Evolutionary conservation across 2,888 invertebrate genomes (phyloP).

Genomic region (Dryomyza anilis): DNA sequence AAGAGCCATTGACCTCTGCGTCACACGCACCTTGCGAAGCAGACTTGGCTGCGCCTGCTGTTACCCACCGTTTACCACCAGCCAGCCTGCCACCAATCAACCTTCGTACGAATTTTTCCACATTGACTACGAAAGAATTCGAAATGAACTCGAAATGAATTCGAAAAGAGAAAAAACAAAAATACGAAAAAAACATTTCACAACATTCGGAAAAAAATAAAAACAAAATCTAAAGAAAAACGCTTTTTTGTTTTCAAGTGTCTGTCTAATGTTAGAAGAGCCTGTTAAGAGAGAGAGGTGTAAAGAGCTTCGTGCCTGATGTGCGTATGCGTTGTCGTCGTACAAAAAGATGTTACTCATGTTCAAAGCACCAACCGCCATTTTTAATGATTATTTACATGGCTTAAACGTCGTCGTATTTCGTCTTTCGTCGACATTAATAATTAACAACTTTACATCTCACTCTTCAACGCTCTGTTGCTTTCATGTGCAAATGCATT

Average conservation of each 20-base stretch:
- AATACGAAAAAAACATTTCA: constrained; percentile 1
- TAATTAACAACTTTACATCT: constrained; percentile 40
- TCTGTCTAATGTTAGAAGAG: neutral
- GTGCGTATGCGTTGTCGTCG: neutral
- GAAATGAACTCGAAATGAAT: too few species aligned
- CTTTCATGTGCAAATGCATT: too few species aligned
- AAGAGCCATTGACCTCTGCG: constrained; percentile 8
- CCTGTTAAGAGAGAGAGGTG: too few species aligned
- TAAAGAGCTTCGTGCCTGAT: neutral
- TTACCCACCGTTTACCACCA: neutral
- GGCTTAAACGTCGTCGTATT: constrained; percentile 37
- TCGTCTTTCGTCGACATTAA: too few species aligned
- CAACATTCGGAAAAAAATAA: too few species aligned
- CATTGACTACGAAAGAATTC: too few species aligned
- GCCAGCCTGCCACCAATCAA: too few species aligned
- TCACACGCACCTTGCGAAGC: constrained; percentile 1
- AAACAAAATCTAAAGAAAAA: neutral
- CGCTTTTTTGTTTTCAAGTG: neutral
- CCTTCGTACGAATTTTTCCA: too few species aligned
- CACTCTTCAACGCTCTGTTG: too few species aligned
- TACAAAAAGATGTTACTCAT: too few species aligned
- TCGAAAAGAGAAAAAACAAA: neutral
- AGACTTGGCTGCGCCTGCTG: neutral
- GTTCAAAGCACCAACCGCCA: too few species aligned
- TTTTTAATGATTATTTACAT: constrained; percentile 53